Base-by-base conservation (phyloP, 1,140 invertebrate genomes). In the Thalassaphorura encarpata region DNA sequence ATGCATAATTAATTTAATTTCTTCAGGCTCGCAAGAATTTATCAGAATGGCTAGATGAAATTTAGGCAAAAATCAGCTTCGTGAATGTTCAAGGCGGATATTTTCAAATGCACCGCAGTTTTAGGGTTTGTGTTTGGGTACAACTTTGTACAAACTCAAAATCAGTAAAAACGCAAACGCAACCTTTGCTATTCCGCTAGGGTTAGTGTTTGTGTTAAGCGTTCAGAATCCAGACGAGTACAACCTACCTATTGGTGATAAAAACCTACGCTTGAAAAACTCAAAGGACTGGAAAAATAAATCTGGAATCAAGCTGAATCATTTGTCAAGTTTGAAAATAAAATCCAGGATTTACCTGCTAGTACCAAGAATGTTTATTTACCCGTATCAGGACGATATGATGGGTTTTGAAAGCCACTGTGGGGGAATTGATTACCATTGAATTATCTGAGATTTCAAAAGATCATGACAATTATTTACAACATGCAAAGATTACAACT, bases 381-480 rank as follows among this genome's bases (percentile, higher is more conserved):
- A 52, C 74, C 77, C 3, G 82, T 79, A 31, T 73, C 89, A 11
- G 75, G 77, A 41, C 80, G 82, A 61, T 90, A 86, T 66, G 79
- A 83, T 21, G 72, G 80, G 33, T 72, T n/a, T n/a, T 89, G 2
- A 82, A 80, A 55, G 76, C 65, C 11, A 62, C 58, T 21, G 58
- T 73, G 6, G 62, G 60, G 11, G 50, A 64, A 3, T 67, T 64
- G 19, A 67, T 72, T 36, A 52, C 50, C 0, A n/a, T n/a, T n/a
- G 64, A 46, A 19, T 27, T 64, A 5, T 85, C 90, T 68, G 76
- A 80, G 31, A 85, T 93, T 73, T 88, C 93, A 0, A 83, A 82
- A 56, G 81, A 85, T 53, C 89, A 95, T 63, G 89, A 94, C 64
- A 80, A 83, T 60, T 94, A 90, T n/a, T n/a, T n/a, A n/a, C n/a